phyloP scores from a whole-genome alignment of 2,113 vertebrate species.

The Ptyas mucosa region DNA sequence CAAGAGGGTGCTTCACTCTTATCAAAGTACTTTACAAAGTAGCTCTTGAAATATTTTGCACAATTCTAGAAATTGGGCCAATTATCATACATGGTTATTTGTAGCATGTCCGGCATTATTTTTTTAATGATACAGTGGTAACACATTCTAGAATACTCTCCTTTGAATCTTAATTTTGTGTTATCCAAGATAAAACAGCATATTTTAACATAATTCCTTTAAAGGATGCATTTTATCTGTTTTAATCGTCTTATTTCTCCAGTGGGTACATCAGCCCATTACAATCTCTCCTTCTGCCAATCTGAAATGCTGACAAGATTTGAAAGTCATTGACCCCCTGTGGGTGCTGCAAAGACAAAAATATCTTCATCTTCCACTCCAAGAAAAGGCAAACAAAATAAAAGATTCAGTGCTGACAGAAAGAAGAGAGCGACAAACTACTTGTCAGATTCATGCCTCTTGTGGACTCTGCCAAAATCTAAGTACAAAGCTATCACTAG shows the following conservation, averaged over 20 bases:
- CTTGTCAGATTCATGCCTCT: neutral
- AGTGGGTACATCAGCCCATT: neutral
- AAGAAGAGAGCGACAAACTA: neutral
- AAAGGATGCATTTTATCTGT: neutral
- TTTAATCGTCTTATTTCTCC: neutral
- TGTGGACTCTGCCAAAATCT: neutral
- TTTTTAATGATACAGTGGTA: neutral
- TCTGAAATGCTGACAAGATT: neutral
- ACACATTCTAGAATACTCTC: neutral
- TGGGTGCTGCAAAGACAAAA: neutral
- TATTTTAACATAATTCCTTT: constrained; percentile 6
- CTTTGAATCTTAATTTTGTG: neutral
- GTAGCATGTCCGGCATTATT: neutral
- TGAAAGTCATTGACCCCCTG: neutral
- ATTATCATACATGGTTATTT: neutral
- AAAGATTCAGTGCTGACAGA: neutral
- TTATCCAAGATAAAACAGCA: neutral
- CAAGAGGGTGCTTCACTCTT: neutral
- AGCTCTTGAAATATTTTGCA: neutral
- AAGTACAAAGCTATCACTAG: neutral
- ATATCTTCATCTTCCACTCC: neutral
- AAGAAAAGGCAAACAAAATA: neutral
- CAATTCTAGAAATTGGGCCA: neutral
- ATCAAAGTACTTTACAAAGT: neutral
- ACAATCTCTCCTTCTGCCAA: neutral